Evolutionary conservation across 1,140 invertebrate genomes (phyloP).

Genomic region (Solenopsis fugax): DNA sequence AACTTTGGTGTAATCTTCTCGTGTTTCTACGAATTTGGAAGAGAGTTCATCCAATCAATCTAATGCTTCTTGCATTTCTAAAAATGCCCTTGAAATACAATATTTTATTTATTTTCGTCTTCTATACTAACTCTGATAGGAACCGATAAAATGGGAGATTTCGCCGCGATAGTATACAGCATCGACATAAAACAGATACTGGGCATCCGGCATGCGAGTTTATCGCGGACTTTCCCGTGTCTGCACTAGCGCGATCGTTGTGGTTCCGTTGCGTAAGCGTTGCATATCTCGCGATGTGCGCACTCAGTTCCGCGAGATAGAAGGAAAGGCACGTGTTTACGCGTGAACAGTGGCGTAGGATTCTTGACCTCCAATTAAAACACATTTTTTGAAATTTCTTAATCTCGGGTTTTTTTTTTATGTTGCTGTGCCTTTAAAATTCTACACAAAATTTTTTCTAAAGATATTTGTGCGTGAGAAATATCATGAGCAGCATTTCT

Average conservation of each 20-base stretch:
- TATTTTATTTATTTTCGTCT: not conserved
- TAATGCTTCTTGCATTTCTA: not conserved
- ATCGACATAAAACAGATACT: not conserved
- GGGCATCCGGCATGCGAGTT: slow-evolving; percentile 14
- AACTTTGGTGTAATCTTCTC: not conserved
- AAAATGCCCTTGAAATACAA: not conserved
- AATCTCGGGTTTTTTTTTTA: not conserved
- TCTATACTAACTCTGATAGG: not conserved
- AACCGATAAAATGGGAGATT: slow-evolving; percentile 1
- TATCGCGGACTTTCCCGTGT: slow-evolving; percentile 52
- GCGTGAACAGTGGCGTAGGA: not conserved
- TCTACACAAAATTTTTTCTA: not conserved
- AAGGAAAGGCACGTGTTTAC: slow-evolving; percentile 36
- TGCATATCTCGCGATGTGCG: slow-evolving; percentile 49
- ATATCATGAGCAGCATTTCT: not conserved
- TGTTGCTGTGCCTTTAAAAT: not conserved
- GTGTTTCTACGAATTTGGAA: not conserved
- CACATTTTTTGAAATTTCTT: not conserved
- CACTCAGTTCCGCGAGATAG: slow-evolving; percentile 27
- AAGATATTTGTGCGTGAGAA: not conserved
- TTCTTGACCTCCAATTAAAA: not conserved
- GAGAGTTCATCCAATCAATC: not conserved
- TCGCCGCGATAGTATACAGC: not conserved
- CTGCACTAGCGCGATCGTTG: slow-evolving; percentile 21
- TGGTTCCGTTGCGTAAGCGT: slow-evolving; percentile 46